Evolutionary conservation across 2,888 invertebrate species (phyloP), one percentile per base, ranked within the genome.

Genomic region (Apodemia mormo): DNA sequence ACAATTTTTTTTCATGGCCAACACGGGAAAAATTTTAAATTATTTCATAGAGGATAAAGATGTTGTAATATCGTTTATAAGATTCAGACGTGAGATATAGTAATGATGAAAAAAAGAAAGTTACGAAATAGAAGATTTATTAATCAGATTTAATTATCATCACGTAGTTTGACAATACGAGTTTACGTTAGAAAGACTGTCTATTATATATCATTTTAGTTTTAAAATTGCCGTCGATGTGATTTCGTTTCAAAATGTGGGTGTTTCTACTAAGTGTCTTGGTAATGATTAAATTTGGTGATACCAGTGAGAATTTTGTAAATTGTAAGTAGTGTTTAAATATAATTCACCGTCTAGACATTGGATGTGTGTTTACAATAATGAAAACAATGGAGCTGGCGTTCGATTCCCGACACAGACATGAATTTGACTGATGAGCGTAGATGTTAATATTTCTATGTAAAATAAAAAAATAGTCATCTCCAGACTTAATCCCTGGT

Each of bases 251-350:
- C 29, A 76, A 71, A 69, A 78, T 78, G 78, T 73, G 72, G 72
- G 72, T 75, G 30, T 71, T 68, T 14, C 58, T 73, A 8, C 9
- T 75, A n/a, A 43, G 71, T 74, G 65, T 71, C 1, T n/a, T 67
- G 3, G 68, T 70, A 65, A 56, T 68, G 29, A 76, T 72, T 9
- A 71, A 52, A 67, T 68, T 71, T 66, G 40, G 66, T 43, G 74
- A 74, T 10, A 77, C 30, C 12, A 61, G 58, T 61, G 58, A 76
- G 30, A 71, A 70, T 64, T 75, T 71, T 65, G 75, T 79, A 43
- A 79, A 76, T 65, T 78, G 79, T 79, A 71, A 79, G 78, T 74
- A 70, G 14, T 65, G 14, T 49, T 49, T 45, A 7, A 40, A 1
- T 7, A 40, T 40, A 40, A 40, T 8, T 40, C 40, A 0, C 8